These are phyloP conservation scores for Gobiocypris rarus DNA, from an alignment of 2,113 vertebrate genomes.

Conservation along the genomic window DNA sequence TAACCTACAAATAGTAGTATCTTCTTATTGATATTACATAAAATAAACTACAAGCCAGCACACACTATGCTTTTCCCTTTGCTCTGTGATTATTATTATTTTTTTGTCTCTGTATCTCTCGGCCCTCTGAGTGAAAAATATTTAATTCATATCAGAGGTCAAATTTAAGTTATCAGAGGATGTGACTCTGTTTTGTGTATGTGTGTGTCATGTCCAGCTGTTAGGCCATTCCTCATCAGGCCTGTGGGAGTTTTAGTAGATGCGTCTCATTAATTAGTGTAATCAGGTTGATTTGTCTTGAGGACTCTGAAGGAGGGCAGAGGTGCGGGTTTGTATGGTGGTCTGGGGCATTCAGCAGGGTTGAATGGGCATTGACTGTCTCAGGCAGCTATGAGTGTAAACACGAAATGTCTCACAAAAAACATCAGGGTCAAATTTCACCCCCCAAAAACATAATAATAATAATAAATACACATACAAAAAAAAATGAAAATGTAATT, in stretches of 20 bases:
- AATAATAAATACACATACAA: too few relatives aligned
- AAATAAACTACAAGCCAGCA: neutral
- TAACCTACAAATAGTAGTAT: neutral
- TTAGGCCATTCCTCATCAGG: constrained; percentile 24
- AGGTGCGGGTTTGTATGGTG: neutral
- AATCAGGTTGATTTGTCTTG: constrained; percentile 44
- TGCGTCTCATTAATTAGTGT: constrained; percentile 45
- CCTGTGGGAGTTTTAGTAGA: constrained; percentile 21
- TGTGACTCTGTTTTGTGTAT: neutral
- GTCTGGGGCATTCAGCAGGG: neutral
- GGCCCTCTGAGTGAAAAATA: neutral
- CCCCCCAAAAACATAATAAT: too few relatives aligned
- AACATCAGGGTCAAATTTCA: neutral
- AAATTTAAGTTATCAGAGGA: neutral
- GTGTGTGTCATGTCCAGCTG: constrained; percentile 1
- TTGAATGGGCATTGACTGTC: neutral
- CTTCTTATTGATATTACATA: neutral
- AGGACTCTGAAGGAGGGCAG: neutral
- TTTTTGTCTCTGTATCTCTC: neutral
- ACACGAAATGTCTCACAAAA: neutral
- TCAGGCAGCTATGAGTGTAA: neutral
- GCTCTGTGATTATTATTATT: too few relatives aligned
- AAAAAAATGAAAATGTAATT: neutral
- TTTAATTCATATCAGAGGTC: neutral
- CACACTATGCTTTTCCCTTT: neutral